Evolutionary conservation across 2,888 invertebrate genomes (phyloP).

Genomic region (Patella caerulea): DNA sequence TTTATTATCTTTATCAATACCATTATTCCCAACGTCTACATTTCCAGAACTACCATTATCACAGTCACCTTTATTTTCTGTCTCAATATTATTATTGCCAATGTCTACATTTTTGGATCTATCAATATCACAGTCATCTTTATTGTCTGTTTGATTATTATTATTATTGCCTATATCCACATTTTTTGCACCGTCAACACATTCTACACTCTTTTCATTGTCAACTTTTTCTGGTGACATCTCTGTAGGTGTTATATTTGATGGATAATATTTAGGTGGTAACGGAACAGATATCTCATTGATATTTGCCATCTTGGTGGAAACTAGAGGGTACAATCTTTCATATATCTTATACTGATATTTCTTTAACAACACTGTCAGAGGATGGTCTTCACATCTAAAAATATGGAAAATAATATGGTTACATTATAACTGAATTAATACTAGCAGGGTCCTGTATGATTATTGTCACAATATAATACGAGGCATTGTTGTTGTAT

Average conservation of each 20-base stretch:
- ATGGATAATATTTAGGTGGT: constrained; percentile 31
- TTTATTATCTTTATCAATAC: constrained; percentile 14
- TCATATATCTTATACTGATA: constrained; percentile 57
- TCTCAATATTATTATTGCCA: background rate
- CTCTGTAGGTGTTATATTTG: background rate
- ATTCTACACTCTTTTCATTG: constrained; percentile 15
- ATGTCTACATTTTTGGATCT: constrained; percentile 5
- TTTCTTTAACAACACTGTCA: constrained; percentile 55
- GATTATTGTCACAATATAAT: too few relatives aligned
- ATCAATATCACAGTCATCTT: background rate
- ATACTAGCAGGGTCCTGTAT: too few relatives aligned
- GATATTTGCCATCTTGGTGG: constrained; percentile 41
- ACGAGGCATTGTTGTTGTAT: too few relatives aligned
- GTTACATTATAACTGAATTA: too few relatives aligned
- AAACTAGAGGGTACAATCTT: constrained; percentile 51
- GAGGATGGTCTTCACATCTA: constrained; percentile 64
- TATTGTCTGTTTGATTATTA: background rate
- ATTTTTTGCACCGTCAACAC: constrained; percentile 13
- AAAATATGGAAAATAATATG: constrained; percentile 17
- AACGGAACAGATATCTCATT: constrained; percentile 52
- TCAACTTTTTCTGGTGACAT: constrained; percentile 7
- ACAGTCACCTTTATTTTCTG: constrained; percentile 19
- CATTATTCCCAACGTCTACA: constrained; percentile 21
- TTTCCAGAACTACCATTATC: constrained; percentile 14
- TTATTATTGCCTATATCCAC: background rate